Evolutionary conservation across 1,140 invertebrate genomes (phyloP), one percentile per base, ranked within the genome.

Genomic region (Pteromalus puparum): DNA sequence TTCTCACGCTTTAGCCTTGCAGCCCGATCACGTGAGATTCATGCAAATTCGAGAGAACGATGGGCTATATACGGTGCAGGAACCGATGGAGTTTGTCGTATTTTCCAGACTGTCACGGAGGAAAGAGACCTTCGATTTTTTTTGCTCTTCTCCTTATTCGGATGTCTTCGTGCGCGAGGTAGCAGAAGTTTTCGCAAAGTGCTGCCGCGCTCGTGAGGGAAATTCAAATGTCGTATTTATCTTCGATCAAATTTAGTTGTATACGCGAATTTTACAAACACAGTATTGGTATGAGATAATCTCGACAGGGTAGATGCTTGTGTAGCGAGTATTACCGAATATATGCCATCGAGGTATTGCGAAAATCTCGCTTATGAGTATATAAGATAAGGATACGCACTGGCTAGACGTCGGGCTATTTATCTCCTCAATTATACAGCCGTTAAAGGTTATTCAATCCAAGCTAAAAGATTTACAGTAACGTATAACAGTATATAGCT

Each of bases 1-100:
- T 83, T 83, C 82, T 78, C 75, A 83, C 74, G 67, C 67, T 48
- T 77, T 61, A 74, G 18, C 48, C 65, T 65, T 26, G 38, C 13
- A n/a, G 7, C n/a, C 26, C 53, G 72, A 75, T 82, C 26, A 38
- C 48, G 81, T n/a, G 53, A 83, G 61, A 83, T 77, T 77, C 61
- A 46, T 76, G 81, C 61, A 77, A 83, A 83, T 76, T 42, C 38
- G 30, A 67, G 30, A 67, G 30, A 34, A 6, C 24, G 38, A 24
- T 42, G 28, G 0, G n/a, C n/a, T n/a, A n/a, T n/a, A n/a, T 74
- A 34, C 30, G 30, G 30, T 77, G 48, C 7, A 21, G 68, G 34
- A 34, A 34, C 18, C 10, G 34, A 73, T 34, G 21, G 26, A 10
- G 38, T 21, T 72, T 24, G 3, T 48, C 28, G 34, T 72, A 46